phyloP scores from a whole-genome alignment of 2,888 invertebrate species.

The Eristalis arbustorum region DNA sequence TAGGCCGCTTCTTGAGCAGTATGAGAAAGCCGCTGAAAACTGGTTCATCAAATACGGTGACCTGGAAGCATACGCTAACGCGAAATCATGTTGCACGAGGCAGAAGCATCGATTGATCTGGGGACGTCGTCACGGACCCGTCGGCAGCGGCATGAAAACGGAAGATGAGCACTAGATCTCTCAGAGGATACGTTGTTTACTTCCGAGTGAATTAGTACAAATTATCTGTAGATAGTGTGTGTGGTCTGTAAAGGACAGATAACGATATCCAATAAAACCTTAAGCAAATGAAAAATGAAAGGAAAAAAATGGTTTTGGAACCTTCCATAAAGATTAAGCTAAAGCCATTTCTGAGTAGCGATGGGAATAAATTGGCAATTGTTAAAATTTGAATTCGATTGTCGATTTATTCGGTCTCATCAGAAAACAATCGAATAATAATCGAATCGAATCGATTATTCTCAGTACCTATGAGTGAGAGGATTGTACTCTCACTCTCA shows the following conservation, averaged over 20 bases:
- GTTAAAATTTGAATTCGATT: too few species aligned
- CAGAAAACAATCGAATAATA: too few species aligned
- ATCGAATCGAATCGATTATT: too few species aligned
- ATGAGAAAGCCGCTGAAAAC: slow-evolving; percentile 89
- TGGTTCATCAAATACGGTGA: slow-evolving; percentile 99
- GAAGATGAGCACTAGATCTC: slow-evolving; percentile 57
- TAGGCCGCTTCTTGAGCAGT: slow-evolving; percentile 84
- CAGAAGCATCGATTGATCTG: slow-evolving; percentile 99
- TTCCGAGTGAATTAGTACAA: slow-evolving; percentile 4
- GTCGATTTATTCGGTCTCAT: too few species aligned
- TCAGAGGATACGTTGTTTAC: neutral
- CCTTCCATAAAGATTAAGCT: too few species aligned
- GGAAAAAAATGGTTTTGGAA: too few species aligned
- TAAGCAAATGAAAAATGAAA: neutral
- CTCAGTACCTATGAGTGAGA: too few species aligned
- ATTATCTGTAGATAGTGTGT: slow-evolving; percentile 35
- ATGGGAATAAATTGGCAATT: too few species aligned
- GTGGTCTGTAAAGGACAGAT: slow-evolving; percentile 13
- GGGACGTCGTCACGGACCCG: slow-evolving; percentile 95
- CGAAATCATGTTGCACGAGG: slow-evolving; percentile 93
- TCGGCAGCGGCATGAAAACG: slow-evolving; percentile 84
- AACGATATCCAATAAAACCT: slow-evolving; percentile 45
- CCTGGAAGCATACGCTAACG: slow-evolving; percentile 88
- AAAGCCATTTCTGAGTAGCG: too few species aligned
- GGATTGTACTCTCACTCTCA: too few species aligned